Evolutionary conservation across 2,113 vertebrate genomes (phyloP), one percentile per base, ranked within the genome.

Genomic region (Seriola aureovittata): DNA sequence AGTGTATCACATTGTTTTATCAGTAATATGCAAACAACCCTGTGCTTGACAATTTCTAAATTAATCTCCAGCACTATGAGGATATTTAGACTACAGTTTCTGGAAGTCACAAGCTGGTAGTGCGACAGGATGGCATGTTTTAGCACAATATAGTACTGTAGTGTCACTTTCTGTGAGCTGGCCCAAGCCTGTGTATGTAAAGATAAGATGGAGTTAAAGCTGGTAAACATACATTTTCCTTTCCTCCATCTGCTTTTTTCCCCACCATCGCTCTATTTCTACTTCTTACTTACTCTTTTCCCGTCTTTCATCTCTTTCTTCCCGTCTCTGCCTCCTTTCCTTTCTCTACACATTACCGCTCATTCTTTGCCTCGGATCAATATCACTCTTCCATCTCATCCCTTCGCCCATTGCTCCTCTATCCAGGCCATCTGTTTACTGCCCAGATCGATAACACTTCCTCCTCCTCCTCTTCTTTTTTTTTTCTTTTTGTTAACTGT

Each of bases 331-430:
- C 34, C 40, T 75, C 50, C 5, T 17, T 54, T 58, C 40, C 34
- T 59, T 21, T 16, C 57, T 7, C 38, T 25, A 8, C 48, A 80
- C 84, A 85, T 85, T 82, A 89, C 87, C 71, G 87, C 80, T 60
- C 58, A 72, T 84, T 81, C 82, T 87, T 64, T 66, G n/a, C 75
- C 82, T 78, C 42, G 2, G 76, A 92, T 91, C 89, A 69, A 90
- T 91, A 85, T 34, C 64, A 21, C 74, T 68, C 84, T 59, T 82
- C 84, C 76, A 74, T 85, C 67, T 82, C 80, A 75, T 85, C 71
- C 80, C 50, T 80, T 21, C 1, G 17, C 69, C 40, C 40, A 8
- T 52, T 75, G 71, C 46, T 77, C 54, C 70, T 74, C 58, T 19
- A 68, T 38, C 50, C 75, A 21, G 19, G 62, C 54, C n/a, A 12